phyloP scores from a whole-genome alignment of 2,797 vertebrate genomes.

The Acanthornis magna region DNA sequence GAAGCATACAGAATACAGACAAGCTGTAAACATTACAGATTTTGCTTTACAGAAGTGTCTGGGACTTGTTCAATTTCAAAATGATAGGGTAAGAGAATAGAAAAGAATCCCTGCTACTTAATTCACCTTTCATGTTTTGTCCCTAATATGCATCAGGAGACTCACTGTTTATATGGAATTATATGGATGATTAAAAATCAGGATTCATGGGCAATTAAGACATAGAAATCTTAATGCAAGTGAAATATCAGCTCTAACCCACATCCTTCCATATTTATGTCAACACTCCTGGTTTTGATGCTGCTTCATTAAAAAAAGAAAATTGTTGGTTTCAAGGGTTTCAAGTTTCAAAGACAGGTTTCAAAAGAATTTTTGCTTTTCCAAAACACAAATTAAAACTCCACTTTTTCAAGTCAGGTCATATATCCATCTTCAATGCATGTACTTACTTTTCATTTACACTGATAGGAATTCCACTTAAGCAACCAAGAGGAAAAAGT shows the following conservation, averaged over 20 bases:
- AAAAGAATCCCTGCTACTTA: background rate
- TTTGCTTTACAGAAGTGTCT: background rate
- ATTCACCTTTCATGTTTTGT: background rate
- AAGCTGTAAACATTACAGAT: background rate
- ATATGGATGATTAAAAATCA: background rate
- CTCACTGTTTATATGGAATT: background rate
- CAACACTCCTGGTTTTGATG: background rate
- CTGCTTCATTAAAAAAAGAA: background rate
- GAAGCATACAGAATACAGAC: background rate
- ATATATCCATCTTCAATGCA: background rate
- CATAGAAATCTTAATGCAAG: background rate
- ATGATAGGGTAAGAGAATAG: background rate
- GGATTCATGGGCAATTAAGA: background rate
- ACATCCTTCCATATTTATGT: background rate
- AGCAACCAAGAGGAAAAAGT: constrained; percentile 13
- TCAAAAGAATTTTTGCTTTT: background rate
- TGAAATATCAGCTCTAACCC: background rate
- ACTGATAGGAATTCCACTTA: constrained; percentile 10
- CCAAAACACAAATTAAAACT: background rate
- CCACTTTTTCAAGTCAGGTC: background rate
- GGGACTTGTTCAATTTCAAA: background rate
- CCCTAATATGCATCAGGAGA: background rate
- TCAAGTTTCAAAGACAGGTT: background rate
- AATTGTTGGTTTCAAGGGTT: background rate
- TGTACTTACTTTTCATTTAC: background rate